phyloP scores from a whole-genome alignment of 2,888 invertebrate species.

The Ecliptopera silaceata region DNA sequence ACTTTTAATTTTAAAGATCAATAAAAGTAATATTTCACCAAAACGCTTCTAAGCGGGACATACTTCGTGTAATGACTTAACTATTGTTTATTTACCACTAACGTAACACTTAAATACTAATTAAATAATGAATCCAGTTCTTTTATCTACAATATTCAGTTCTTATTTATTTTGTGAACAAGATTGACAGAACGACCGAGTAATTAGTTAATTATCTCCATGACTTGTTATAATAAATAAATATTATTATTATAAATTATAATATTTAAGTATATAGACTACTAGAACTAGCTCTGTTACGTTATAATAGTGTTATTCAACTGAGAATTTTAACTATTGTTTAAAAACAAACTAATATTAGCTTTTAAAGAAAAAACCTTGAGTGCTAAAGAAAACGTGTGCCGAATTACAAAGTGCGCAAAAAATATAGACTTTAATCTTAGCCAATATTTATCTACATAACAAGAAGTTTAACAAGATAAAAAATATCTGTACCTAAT shows the following conservation, averaged over 20 bases:
- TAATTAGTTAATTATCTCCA: slow-evolving; percentile 20
- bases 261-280: too few species aligned
- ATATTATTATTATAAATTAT: too few species aligned
- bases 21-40: too few species aligned
- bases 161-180: not conserved
- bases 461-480: slow-evolving; percentile 1
- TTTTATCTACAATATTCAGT: slow-evolving; percentile 6
- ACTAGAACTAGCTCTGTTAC: too few species aligned
- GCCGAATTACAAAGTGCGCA: not conserved
- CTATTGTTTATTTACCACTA: not conserved
- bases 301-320: too few species aligned
- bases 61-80: slow-evolving; percentile 3
- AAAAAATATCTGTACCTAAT: too few species aligned
- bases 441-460: slow-evolving; percentile 6
- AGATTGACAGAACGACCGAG: not conserved
- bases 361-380: too few species aligned
- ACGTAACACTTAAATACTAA: slow-evolving; percentile 1
- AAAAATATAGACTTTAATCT: slow-evolving; percentile 3
- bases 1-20: too few species aligned
- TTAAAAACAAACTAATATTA: not conserved
- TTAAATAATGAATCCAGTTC: slow-evolving; percentile 17
- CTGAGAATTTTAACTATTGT: too few species aligned
- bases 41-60: not conserved
- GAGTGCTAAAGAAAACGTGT: not conserved
- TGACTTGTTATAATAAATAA: too few species aligned